Evolutionary conservation across 2,797 vertebrate species (phyloP), one percentile per base, ranked within the genome.

Genomic region (Dromococcyx pavoninus): DNA sequence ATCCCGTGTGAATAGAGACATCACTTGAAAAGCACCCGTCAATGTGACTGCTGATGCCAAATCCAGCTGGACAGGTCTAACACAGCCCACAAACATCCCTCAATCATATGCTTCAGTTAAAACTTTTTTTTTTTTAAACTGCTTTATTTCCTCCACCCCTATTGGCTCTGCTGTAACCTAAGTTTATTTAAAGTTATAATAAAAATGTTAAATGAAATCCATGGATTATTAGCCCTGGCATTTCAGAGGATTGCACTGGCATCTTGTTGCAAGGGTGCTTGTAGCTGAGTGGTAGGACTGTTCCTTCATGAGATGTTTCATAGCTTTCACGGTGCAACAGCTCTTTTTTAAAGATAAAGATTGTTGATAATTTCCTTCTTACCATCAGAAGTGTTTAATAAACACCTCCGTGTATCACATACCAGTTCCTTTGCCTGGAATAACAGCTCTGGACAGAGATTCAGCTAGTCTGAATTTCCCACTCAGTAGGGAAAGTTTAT

Each of bases 1-100:
- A 97, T 97, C 96, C 96, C 43, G 2, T n/a, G 53, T 96, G 93
- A 96, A 97, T 95, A 95, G 95, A 97, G 96, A 96, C 93, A 94
- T 97, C 96, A 97, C 75, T 90, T 44, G 54, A 91, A 93, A 7
- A 94, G 95, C 91, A 77, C 89, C 91, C 64, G 65, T 91, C 94
- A 95, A 8, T 23, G 62, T 17, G 69, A 77, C 91, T 80, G 86
- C 91, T 95, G 94, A 94, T 96, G 94, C 87, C 2, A 48, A 95
- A 95, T 95, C 95, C 97, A 97, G 95, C 94, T 97, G 96, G 94
- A 96, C 71, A 65, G 73, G 80, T 91, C 91, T 88, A 78, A 37
- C 2, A 54, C 75, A 96, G 86, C 65, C 91, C 77, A 53, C 65
- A 88, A 93, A 91, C 89, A 94, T 17, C 84, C 87, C 43, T 89